Conservation (phyloP, 2,797 vertebrate genomes). For the Phoxinus dragarum region DNA sequence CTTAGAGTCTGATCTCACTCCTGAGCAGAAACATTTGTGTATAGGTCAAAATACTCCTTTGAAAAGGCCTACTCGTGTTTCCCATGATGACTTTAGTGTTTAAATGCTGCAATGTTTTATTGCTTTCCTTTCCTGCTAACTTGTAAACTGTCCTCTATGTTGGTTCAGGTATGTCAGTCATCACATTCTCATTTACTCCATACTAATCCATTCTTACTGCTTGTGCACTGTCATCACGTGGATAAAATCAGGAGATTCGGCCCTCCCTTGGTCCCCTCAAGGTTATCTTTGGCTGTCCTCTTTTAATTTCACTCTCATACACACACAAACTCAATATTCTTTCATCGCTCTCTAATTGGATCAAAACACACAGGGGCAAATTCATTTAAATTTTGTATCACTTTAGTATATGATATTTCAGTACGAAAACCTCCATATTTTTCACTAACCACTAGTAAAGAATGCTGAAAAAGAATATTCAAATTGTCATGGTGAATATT, state of each 20-base stretch:
- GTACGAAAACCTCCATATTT: neutral
- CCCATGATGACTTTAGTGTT: neutral
- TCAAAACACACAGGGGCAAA: neutral
- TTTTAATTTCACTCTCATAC: neutral
- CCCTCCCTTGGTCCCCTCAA: constrained; percentile 6
- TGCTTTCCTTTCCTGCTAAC: neutral
- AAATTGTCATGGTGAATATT: neutral
- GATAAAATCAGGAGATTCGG: neutral
- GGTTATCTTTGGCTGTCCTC: constrained; percentile 17
- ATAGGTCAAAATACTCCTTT: neutral
- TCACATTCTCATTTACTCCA: constrained; percentile 36
- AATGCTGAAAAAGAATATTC: neutral
- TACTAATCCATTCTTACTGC: constrained; percentile 25
- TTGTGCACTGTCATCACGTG: constrained; percentile 25
- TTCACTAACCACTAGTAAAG: neutral
- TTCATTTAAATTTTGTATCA: neutral
- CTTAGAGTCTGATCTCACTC: constrained; percentile 51
- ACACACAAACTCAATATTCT: constrained; percentile 11
- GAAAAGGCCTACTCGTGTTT: neutral
- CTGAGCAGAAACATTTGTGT: constrained; percentile 14
- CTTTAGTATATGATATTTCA: neutral
- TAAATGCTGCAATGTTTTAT: neutral
- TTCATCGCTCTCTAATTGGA: neutral
- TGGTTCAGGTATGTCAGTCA: constrained; percentile 45
- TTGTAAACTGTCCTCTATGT: neutral